Evolutionary conservation across 2,797 vertebrate genomes (phyloP).

Genomic region (Cottoperca gobio): DNA sequence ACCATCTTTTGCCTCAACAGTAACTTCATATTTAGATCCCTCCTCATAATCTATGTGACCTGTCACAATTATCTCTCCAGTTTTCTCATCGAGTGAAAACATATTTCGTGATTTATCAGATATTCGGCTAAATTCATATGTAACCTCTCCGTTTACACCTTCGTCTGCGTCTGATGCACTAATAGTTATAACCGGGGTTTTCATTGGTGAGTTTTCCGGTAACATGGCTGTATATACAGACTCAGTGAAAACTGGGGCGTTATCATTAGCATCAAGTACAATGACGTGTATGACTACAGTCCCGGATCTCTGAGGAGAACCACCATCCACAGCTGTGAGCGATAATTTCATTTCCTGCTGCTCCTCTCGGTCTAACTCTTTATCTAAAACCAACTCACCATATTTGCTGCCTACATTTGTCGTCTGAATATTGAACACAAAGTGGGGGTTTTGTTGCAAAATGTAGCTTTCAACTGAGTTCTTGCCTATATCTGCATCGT

Average conservation of each 20-base stretch:
- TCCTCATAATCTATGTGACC: constrained; percentile 82
- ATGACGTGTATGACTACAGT: constrained; percentile 69
- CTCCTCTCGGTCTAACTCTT: background rate
- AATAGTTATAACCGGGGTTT: constrained; percentile 60
- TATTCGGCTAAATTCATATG: constrained; percentile 54
- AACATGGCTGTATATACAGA: constrained; percentile 62
- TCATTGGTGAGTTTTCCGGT: constrained; percentile 58
- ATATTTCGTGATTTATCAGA: constrained; percentile 50
- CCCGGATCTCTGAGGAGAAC: constrained; percentile 76
- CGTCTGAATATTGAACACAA: constrained; percentile 58
- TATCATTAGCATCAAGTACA: constrained; percentile 80
- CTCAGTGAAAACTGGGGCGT: constrained; percentile 74
- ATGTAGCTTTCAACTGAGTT: constrained; percentile 73
- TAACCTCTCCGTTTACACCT: constrained; percentile 72
- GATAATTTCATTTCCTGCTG: constrained; percentile 61
- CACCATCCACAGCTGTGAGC: constrained; percentile 33
- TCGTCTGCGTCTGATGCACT: constrained; percentile 75
- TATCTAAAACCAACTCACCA: constrained; percentile 46
- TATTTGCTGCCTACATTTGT: constrained; percentile 61
- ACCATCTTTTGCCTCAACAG: constrained; percentile 76
- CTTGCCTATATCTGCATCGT: constrained; percentile 66
- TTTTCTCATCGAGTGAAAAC: constrained; percentile 61
- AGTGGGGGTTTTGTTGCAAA: constrained; percentile 66
- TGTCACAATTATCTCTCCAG: constrained; percentile 66
- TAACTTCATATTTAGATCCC: constrained; percentile 58